Evolutionary conservation across 2,113 vertebrate species (phyloP).

Genomic region (Tetraodon nigroviridis): DNA sequence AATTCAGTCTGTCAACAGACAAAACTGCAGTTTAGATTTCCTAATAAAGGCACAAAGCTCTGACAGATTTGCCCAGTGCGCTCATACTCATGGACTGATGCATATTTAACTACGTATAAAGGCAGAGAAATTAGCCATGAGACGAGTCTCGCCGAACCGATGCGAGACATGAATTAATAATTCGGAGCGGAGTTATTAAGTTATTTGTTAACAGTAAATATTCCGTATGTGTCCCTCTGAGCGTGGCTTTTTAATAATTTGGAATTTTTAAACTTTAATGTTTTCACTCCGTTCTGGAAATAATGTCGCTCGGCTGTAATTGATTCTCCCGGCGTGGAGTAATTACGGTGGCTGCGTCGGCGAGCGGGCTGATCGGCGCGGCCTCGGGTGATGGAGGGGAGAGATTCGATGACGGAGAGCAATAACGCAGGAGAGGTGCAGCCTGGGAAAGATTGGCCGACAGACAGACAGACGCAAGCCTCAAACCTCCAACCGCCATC

Average conservation of each 20-base stretch:
- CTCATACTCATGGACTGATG: constrained; percentile 55
- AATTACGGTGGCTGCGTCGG: constrained; percentile 59
- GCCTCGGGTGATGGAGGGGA: constrained; percentile 51
- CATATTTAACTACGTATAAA: constrained; percentile 69
- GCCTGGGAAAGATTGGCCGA: constrained; percentile 36
- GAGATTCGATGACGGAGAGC: constrained; percentile 33
- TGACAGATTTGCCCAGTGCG: constrained; percentile 40
- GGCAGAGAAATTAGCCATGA: constrained; percentile 60
- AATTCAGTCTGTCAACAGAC: constrained; percentile 28
- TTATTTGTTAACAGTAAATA: constrained; percentile 80
- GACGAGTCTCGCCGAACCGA: constrained; percentile 50
- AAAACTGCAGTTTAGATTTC: constrained; percentile 35
- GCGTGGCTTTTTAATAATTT: constrained; percentile 70
- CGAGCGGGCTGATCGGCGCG: constrained; percentile 44
- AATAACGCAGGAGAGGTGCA: constrained; percentile 14
- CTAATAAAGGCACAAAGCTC: constrained; percentile 27
- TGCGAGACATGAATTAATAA: constrained; percentile 69
- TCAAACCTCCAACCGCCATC: constrained; percentile 33
- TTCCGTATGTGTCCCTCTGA: constrained; percentile 69
- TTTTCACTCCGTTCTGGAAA: constrained; percentile 63
- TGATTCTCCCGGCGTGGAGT: constrained; percentile 65
- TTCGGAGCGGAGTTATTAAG: constrained; percentile 67
- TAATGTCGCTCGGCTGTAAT: constrained; percentile 71
- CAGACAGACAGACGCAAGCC: constrained; percentile 27
- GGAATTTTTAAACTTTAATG: constrained; percentile 73